A percentile compares a stretch with the other conserved stretches of the same genome.
These are phyloP conservation scores for Oreocharis arfaki DNA, from an alignment of 2,113 vertebrate genomes.

Conservation along the genomic window DNA sequence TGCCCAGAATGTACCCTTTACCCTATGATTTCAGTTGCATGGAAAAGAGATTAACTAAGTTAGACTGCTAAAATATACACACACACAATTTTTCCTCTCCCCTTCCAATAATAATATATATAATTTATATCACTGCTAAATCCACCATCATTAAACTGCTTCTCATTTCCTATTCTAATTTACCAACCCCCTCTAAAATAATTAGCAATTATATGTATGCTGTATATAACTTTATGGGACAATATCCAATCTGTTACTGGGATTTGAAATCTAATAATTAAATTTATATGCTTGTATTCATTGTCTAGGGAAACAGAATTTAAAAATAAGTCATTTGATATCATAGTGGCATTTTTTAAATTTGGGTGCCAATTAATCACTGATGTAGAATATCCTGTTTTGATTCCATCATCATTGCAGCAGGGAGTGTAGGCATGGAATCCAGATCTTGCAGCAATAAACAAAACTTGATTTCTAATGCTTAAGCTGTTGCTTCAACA, in stretches of 20 bases:
- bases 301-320: conserved; percentile 45
- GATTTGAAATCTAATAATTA: conserved; percentile 52
- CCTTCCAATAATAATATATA: background rate
- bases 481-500: background rate
- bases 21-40: background rate
- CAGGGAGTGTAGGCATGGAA: background rate
- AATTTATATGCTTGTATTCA: conserved; percentile 59
- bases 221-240: background rate
- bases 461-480: background rate
- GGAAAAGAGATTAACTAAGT: background rate
- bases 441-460: background rate
- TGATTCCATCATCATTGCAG: background rate
- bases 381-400: conserved; percentile 19
- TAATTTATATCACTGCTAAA: background rate
- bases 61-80: background rate
- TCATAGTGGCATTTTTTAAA: background rate
- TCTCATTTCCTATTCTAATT: conserved; percentile 1
- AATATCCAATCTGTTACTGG: background rate
- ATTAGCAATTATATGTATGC: background rate
- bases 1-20: background rate
- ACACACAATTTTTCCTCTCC: background rate
- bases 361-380: conserved; percentile 27
- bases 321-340: conserved; percentile 20
- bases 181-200: background rate
- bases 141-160: background rate